Percentiles rank a stretch among this genome's conserved stretches.
These are phyloP conservation scores for Ptilonorhynchus violaceus DNA, from an alignment of 2,113 vertebrate species.

Conservation along the genomic window DNA sequence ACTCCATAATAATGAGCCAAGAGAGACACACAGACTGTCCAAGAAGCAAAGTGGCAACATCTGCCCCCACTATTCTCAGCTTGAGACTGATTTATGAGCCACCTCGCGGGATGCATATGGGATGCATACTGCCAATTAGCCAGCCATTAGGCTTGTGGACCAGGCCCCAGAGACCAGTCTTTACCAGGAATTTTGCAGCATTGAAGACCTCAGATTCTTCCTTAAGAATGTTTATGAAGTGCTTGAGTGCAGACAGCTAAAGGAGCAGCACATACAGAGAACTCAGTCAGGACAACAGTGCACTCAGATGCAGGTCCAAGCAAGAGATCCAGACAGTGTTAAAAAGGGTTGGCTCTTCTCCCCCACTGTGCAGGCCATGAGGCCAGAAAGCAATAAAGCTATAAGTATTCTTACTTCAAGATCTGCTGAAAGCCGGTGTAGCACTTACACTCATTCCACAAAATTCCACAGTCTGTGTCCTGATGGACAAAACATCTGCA, in stretches of 20 bases:
- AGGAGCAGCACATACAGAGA: not conserved
- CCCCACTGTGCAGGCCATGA: not conserved
- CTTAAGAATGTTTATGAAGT: constrained; percentile 37
- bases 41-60: not conserved
- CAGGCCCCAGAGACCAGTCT: not conserved
- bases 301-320: not conserved
- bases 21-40: not conserved
- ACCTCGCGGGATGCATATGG: not conserved
- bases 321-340: not conserved
- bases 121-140: constrained; percentile 7
- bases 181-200: constrained; percentile 14
- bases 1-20: not conserved
- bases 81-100: constrained; percentile 17
- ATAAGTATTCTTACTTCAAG: not conserved
- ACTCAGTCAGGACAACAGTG: not conserved
- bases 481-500: constrained; percentile 51
- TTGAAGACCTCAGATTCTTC: not conserved
- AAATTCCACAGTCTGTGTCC: not conserved
- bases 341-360: not conserved
- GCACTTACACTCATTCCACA: not conserved
- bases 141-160: not conserved
- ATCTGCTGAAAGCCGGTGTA: constrained; percentile 30
- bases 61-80: not conserved
- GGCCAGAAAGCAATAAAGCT: not conserved
- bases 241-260: not conserved